Base-by-base conservation (phyloP, 2,888 invertebrate genomes). In the Cephus pulcher region DNA sequence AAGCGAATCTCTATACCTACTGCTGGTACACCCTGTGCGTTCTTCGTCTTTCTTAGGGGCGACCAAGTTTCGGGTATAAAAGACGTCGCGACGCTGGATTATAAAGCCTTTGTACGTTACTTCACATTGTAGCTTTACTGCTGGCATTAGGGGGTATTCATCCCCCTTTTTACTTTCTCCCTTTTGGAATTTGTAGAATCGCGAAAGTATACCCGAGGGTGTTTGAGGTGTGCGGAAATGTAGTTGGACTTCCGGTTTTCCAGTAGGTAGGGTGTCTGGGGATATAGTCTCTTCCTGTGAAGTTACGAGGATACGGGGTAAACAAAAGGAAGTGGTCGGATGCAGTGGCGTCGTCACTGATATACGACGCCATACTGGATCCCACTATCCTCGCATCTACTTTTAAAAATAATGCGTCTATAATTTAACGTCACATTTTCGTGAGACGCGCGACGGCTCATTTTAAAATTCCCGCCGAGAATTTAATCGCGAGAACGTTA, bases 391-490 rank as follows among this genome's bases (percentile, higher is more conserved):
- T 76, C 71, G 75, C 76, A 77, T 79, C 82, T 79, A 77, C 80
- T 80, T 76, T 76, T 76, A 81, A 83, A 85, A 86, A 85, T 88
- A 88, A 87, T 87, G 83, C 82, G 81, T 33, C 81, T 84, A 86
- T 88, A 86, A 86, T 83, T 88, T 86, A 86, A 32, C 71, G 56
- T 56, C 23, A 23, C 23, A 56, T 56, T 56, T 23, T 6, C 23
- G 56, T 9, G 4, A 9, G 23, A 23, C 2, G 23, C 6, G 56
- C 23, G 9, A 56, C 56, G 56, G 23, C 23, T 56, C 56, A 23
- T 56, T 23, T 56, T 56, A 9, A 83, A 83, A 83, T 84, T 79
- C 56, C 78, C 79, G 78, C 78, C 78, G 81, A 84, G 77, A 82
- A 83, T 83, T 86, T 84, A 84, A 33, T 71, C 34, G 34, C 34